Percentiles rank a stretch among this genome's conserved stretches.
Conservation (phyloP, 1,140 invertebrate species). For the Asobara japonica region DNA sequence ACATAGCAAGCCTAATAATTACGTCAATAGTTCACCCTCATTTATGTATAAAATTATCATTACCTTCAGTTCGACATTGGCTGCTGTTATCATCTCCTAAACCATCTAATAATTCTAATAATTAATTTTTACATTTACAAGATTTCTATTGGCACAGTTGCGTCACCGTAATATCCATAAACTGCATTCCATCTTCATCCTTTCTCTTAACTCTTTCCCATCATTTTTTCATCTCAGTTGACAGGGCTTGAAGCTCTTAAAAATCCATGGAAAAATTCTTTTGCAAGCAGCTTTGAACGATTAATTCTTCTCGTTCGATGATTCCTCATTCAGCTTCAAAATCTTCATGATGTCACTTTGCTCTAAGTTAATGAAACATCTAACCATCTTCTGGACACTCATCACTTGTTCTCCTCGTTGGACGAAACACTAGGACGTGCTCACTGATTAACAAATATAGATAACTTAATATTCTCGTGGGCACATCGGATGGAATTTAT, state of each 20-base stretch:
- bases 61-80: neutral
- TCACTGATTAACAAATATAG: slow-evolving; percentile 47
- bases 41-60: neutral
- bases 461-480: slow-evolving; percentile 38
- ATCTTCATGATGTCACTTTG: too few relatives aligned
- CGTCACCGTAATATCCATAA: neutral
- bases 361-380: neutral
- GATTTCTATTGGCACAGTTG: neutral
- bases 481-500: neutral
- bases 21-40: neutral
- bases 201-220: too few relatives aligned
- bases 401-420: slow-evolving; percentile 41
- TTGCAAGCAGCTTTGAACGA: too few relatives aligned
- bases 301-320: too few relatives aligned
- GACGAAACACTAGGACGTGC: slow-evolving; percentile 55
- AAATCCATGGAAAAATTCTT: too few relatives aligned
- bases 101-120: neutral
- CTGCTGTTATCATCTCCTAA: neutral
- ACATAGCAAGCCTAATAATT: neutral
- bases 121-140: neutral
- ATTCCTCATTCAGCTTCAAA: too few relatives aligned
- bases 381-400: slow-evolving; percentile 28
- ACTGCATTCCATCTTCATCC: neutral
- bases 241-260: too few relatives aligned
- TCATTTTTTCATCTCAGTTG: too few relatives aligned